phyloP scores from a whole-genome alignment of 2,113 vertebrate genomes.

The Alaudala cheleensis region DNA sequence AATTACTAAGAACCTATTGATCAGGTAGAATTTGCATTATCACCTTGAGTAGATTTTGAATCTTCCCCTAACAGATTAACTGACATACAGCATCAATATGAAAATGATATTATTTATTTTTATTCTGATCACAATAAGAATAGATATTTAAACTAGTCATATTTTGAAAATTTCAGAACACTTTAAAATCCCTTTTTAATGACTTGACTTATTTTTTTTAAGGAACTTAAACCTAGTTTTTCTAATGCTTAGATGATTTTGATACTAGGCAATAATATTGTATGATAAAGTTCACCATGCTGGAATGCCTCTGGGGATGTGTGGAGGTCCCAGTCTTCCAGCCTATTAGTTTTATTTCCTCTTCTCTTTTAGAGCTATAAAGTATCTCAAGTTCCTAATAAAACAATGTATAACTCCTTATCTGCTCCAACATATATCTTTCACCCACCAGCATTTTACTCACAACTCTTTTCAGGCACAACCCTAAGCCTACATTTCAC shows the following conservation, averaged over 20 bases:
- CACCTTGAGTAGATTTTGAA: background rate
- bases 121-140: background rate
- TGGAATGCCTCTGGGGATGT: background rate
- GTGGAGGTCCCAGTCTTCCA: background rate
- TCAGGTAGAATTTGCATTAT: background rate
- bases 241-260: background rate
- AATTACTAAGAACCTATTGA: background rate
- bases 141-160: background rate
- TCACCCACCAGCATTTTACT: background rate
- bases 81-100: background rate
- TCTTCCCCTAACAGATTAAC: background rate
- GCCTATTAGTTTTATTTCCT: background rate
- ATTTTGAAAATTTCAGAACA: background rate
- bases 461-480: background rate
- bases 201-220: background rate
- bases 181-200: background rate
- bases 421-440: background rate
- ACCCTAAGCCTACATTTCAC: background rate
- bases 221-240: background rate
- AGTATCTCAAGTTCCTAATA: background rate
- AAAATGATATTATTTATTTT: background rate
- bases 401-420: background rate
- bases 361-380: background rate
- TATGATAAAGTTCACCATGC: background rate
- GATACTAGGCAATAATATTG: background rate